Conservation (phyloP, 1,140 invertebrate species). For the Planococcus citri region DNA sequence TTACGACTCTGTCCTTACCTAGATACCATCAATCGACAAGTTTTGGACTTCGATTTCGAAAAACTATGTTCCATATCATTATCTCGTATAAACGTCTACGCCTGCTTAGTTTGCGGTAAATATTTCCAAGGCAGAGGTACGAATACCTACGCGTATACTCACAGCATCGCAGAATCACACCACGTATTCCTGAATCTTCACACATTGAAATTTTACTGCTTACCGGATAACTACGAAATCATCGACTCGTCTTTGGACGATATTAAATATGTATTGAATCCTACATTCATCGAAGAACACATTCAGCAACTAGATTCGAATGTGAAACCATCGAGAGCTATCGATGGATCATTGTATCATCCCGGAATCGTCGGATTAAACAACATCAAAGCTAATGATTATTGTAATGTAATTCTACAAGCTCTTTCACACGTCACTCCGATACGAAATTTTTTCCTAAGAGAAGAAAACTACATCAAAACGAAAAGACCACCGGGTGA, state of each 20-base stretch:
- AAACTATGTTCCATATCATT: constrained; percentile 97
- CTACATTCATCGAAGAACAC: constrained; percentile 76
- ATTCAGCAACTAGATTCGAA: constrained; percentile 69
- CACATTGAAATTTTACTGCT: constrained; percentile 95
- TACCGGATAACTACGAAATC: constrained; percentile 99
- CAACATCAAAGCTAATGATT: constrained; percentile 99
- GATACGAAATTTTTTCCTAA: constrained; percentile 85
- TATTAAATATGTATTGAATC: constrained; percentile 98
- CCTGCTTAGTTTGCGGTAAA: constrained; percentile 98
- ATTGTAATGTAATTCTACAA: constrained; percentile 91
- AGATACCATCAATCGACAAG: constrained; percentile 91
- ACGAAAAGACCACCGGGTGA: constrained; percentile 87
- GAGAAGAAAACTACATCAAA: constrained; percentile 80
- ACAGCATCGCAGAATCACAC: constrained; percentile 92
- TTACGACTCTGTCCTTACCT: constrained; percentile 72
- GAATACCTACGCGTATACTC: constrained; percentile 97
- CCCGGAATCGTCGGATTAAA: constrained; percentile 95
- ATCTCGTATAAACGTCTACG: constrained; percentile 98
- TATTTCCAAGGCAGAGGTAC: constrained; percentile 96
- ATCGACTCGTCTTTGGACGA: constrained; percentile 96
- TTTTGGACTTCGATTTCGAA: constrained; percentile 99
- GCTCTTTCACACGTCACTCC: constrained; percentile 89
- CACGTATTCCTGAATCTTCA: constrained; percentile 97
- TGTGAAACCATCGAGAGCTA: constrained; percentile 82
- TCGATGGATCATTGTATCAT: constrained; percentile 91